These are phyloP conservation scores for Xestoiulus laeticollis DNA, from an alignment of 2,888 invertebrate species.

Conservation along the genomic window DNA sequence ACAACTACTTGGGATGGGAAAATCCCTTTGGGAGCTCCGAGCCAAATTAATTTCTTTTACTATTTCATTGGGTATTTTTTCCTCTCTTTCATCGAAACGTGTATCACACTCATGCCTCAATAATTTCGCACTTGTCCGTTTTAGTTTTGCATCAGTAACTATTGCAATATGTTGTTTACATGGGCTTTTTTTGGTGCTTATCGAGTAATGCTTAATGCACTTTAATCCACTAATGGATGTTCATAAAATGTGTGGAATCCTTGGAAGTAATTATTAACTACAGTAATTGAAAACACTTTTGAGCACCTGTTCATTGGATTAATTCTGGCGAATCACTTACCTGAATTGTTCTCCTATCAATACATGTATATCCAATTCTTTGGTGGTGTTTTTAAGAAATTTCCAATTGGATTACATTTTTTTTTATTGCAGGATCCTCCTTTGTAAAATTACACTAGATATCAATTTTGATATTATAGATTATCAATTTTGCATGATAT, in stretches of 20 bases:
- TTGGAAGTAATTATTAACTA: too few relatives aligned
- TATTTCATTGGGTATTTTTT: conserved; percentile 24
- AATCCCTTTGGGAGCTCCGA: neutral
- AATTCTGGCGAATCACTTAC: neutral
- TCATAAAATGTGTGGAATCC: neutral
- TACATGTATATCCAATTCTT: neutral
- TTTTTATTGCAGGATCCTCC: too few relatives aligned
- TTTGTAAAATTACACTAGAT: too few relatives aligned
- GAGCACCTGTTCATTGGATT: neutral
- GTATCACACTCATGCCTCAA: neutral
- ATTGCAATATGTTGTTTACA: neutral
- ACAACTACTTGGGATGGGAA: neutral
- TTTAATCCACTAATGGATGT: neutral
- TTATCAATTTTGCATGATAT: too few relatives aligned
- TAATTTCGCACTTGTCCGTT: conserved; percentile 39
- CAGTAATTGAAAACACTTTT: neutral
- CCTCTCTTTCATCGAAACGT: neutral
- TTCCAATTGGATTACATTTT: neutral
- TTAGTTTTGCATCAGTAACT: neutral
- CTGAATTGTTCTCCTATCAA: neutral
- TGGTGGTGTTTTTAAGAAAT: neutral
- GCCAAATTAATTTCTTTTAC: conserved; percentile 1
- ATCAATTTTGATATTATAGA: too few relatives aligned
- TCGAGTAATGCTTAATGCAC: neutral
- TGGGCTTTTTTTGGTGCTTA: neutral